These are phyloP conservation scores for Todiramphus chloris DNA, from an alignment of 2,113 vertebrate species.

Conservation along the genomic window DNA sequence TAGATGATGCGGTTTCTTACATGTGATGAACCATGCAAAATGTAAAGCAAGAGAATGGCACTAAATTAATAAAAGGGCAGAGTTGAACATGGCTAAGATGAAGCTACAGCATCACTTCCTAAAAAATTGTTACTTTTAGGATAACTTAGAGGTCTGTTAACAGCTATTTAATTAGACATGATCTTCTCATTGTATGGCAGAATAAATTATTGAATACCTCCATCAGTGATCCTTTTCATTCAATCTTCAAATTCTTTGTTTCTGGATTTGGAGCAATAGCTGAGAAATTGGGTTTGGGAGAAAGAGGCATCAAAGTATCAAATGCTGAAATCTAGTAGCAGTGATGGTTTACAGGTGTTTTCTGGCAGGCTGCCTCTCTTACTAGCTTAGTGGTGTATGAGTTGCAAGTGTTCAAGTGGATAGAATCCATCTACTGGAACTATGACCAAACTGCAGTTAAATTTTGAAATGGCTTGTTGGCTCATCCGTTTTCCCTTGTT, in stretches of 20 bases:
- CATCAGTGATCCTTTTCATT: neutral
- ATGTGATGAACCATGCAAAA: neutral
- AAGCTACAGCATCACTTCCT: neutral
- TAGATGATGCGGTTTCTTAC: neutral
- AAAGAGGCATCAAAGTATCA: neutral
- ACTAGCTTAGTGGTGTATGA: neutral
- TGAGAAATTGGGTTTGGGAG: neutral
- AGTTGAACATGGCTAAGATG: neutral
- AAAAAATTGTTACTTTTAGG: neutral
- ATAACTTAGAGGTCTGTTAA: neutral
- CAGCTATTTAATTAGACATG: neutral
- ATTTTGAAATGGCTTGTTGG: neutral
- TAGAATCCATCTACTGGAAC: neutral
- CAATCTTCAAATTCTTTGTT: neutral
- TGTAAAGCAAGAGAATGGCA: neutral
- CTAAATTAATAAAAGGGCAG: neutral
- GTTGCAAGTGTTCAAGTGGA: neutral
- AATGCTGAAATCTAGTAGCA: rapidly evolving
- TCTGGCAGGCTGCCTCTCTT: neutral
- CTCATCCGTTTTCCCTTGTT: neutral
- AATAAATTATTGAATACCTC: neutral
- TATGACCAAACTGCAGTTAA: neutral
- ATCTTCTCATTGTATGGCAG: neutral
- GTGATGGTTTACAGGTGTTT: neutral
- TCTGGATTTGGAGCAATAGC: neutral